Percentiles rank a stretch among this genome's conserved stretches.
phyloP scores from a whole-genome alignment of 2,888 invertebrate genomes.

The Epistrophe grossulariae region DNA sequence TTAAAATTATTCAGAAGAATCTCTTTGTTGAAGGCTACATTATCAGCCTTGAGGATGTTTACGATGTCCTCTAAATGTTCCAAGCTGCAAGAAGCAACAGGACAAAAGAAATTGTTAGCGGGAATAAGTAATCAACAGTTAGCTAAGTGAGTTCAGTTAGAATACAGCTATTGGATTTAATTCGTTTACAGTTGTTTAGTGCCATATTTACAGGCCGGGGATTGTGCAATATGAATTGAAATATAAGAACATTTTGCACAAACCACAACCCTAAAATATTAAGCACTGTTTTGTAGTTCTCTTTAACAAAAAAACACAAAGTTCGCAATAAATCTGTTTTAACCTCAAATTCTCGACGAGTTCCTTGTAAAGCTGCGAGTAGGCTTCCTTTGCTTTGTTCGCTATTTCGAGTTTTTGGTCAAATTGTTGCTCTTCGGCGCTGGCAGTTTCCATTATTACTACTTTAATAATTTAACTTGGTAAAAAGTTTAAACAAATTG shows the following conservation, averaged over 20 bases:
- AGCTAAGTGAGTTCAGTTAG: constrained; percentile 20
- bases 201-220: constrained; percentile 80
- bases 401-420: constrained; percentile 53
- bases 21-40: constrained; percentile 71
- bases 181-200: constrained; percentile 69
- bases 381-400: constrained; percentile 75
- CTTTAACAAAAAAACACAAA: constrained; percentile 9
- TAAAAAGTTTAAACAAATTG: constrained; percentile 29
- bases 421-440: constrained; percentile 32
- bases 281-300: constrained; percentile 19
- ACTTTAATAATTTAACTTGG: background rate
- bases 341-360: constrained; percentile 78
- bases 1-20: constrained; percentile 72
- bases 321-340: constrained; percentile 35
- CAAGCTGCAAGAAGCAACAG: constrained; percentile 44
- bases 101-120: constrained; percentile 27
- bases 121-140: constrained; percentile 29
- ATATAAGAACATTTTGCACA: constrained; percentile 77
- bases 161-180: background rate
- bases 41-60: constrained; percentile 74
- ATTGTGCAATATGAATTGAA: constrained; percentile 79
- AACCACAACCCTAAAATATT: constrained; percentile 79
- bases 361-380: constrained; percentile 74
- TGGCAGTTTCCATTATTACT: constrained; percentile 33
- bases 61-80: constrained; percentile 77